Conservation (phyloP, 2,113 vertebrate species). For the Cathartes aura region DNA sequence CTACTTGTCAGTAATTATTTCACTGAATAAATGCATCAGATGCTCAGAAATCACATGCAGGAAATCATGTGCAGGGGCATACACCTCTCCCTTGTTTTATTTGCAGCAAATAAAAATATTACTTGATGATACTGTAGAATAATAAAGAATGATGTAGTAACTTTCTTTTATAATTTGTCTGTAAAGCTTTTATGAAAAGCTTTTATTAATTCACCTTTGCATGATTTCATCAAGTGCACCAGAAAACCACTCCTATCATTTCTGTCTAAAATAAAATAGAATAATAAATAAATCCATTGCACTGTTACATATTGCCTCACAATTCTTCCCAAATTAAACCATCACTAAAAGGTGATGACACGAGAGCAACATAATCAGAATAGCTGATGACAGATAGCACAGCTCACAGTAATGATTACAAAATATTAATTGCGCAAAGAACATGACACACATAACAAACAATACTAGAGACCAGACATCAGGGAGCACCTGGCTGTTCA, state of each 20-base stretch:
- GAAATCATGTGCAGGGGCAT: not conserved
- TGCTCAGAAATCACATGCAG: not conserved
- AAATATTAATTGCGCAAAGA: not conserved
- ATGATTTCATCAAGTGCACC: not conserved
- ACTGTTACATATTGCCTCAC: no score
- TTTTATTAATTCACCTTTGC: not conserved
- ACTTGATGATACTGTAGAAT: not conserved
- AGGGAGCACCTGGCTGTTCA: conserved; percentile 88
- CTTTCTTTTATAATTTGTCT: not conserved
- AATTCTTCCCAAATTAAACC: not conserved
- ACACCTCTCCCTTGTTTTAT: not conserved
- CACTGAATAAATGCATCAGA: not conserved
- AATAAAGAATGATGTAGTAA: not conserved
- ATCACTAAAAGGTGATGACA: not conserved
- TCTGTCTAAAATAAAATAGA: not conserved
- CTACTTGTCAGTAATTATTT: not conserved
- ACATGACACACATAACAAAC: not conserved
- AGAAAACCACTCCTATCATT: not conserved
- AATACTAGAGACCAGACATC: not conserved
- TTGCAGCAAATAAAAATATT: not conserved
- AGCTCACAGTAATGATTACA: not conserved
- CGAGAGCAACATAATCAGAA: not conserved
- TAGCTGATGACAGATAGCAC: not conserved
- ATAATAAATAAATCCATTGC: not conserved
- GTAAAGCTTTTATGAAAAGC: not conserved